Evolutionary conservation across 2,113 vertebrate species (phyloP).

Genomic region (Suncus etruscus): DNA sequence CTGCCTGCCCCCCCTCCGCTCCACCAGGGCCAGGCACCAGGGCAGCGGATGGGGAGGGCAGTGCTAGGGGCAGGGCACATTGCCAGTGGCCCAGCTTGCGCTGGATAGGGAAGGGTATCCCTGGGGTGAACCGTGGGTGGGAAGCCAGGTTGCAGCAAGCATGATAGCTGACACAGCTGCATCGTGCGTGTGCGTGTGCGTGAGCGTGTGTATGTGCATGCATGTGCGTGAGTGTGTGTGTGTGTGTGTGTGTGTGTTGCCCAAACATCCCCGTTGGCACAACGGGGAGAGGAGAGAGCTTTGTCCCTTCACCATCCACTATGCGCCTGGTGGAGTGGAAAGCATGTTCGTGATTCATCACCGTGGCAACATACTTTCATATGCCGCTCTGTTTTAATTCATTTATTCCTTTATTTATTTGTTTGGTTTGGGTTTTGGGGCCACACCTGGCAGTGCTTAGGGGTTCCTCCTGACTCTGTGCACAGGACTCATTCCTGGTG

Average conservation of each 20-base stretch:
- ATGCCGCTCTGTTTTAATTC: neutral
- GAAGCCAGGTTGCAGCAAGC: neutral
- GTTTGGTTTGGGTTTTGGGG: too few relatives aligned
- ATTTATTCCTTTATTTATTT: too few relatives aligned
- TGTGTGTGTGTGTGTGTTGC: too few relatives aligned
- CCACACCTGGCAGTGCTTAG: too few relatives aligned
- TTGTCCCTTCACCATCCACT: neutral
- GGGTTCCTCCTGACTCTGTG: too few relatives aligned
- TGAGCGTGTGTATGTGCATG: too few relatives aligned
- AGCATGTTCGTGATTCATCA: neutral
- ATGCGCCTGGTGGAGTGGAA: neutral
- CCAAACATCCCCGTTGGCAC: neutral
- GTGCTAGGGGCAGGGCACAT: too few relatives aligned
- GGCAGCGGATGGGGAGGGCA: neutral
- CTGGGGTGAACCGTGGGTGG: too few relatives aligned
- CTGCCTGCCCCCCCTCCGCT: too few relatives aligned
- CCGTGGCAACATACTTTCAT: constrained; percentile 41
- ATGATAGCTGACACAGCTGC: neutral
- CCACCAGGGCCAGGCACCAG: neutral
- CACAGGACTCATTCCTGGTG: too few relatives aligned
- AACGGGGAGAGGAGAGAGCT: neutral
- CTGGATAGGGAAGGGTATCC: neutral
- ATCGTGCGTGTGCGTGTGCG: neutral
- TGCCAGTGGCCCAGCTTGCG: neutral
- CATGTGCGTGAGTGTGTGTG: too few relatives aligned